phyloP scores from a whole-genome alignment of 2,797 vertebrate genomes.

The Erpetoichthys calabaricus region DNA sequence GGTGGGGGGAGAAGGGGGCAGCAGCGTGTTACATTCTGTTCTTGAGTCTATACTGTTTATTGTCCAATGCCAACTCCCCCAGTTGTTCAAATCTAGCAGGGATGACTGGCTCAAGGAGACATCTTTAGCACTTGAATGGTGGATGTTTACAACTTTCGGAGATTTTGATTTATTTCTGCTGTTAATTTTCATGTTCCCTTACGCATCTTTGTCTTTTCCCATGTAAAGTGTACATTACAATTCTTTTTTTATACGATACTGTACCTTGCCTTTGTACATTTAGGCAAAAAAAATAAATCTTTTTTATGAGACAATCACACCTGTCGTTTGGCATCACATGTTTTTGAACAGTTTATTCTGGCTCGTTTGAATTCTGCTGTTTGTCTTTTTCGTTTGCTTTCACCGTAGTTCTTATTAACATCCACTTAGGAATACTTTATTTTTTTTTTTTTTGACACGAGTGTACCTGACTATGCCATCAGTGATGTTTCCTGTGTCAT shows the following conservation, averaged over 20 bases:
- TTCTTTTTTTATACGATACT: conserved; percentile 87
- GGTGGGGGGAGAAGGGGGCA: conserved; percentile 10
- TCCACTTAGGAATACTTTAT: too few species aligned
- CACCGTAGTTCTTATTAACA: too few species aligned
- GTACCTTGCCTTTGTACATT: conserved; percentile 94
- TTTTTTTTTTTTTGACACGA: too few species aligned
- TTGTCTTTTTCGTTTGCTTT: too few species aligned
- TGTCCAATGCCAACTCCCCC: conserved; percentile 17
- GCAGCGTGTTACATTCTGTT: conserved; percentile 8
- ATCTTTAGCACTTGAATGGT: conserved; percentile 52
- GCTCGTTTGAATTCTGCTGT: too few species aligned
- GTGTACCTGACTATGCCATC: too few species aligned
- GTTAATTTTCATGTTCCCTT: conserved; percentile 40
- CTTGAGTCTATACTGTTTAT: neutral
- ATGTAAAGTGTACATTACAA: conserved; percentile 96
- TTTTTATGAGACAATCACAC: conserved; percentile 96
- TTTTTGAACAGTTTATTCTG: conserved; percentile 33
- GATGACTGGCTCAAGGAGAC: conserved; percentile 26
- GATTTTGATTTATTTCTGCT: conserved; percentile 27
- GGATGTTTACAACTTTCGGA: conserved; percentile 60
- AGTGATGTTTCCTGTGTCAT: too few species aligned
- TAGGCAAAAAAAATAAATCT: conserved; percentile 96
- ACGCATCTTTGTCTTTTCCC: conserved; percentile 70
- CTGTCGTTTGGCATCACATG: conserved; percentile 59
- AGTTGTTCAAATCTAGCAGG: conserved; percentile 24